Base-by-base conservation (phyloP, 2,113 vertebrate species). In the Sebastes schlegelii region DNA sequence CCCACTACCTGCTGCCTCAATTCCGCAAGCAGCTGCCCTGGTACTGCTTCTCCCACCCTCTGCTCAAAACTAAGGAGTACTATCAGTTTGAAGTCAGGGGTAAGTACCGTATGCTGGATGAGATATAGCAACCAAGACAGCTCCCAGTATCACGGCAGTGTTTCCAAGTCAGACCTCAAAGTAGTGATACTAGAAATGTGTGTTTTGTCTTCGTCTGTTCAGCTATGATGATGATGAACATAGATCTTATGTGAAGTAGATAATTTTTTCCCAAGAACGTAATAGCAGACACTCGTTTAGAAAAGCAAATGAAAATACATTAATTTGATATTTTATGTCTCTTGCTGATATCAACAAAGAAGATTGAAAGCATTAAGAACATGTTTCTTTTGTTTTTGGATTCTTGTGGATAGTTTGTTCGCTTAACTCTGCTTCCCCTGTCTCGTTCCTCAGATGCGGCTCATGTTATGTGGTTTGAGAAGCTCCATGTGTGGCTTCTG, bases 401-500 rank as follows among this genome's bases (percentile, higher is more conserved):
- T 58, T 67, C 4, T 49, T 40, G 16, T 6, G 6, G 1, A 60
- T 51, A 4, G 55, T 45, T 48, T 17, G 14, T 62, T 13, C 34
- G n/a, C 74, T 43, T 8, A 58, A 26, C 21, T 8, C 0, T 17
- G 1, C 19, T n/a, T 58, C 2, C 19, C 8, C 42, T 34, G 9
- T 71, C 11, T 72, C 49, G 73, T 40, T 54, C 34, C 67, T 57
- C 93, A 99, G 98, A 96, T 92, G 98, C 98, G 6, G 98, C 98
- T 11, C 97, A 99, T 51, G 95, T 99, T 81, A 99, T 99, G 98
- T 99, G 98, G 98, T 99, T 99, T 91, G 98, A 99, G 86, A 98
- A 98, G 89, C 95, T 98, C 80, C 97, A 99, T 1, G 97, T 99
- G 79, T 99, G 98, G 98, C 96, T 99, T 90, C 96, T 99, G 85